Evolutionary conservation across 1,140 invertebrate genomes (phyloP).

Genomic region (Pseudomyrmex cubaensis): DNA sequence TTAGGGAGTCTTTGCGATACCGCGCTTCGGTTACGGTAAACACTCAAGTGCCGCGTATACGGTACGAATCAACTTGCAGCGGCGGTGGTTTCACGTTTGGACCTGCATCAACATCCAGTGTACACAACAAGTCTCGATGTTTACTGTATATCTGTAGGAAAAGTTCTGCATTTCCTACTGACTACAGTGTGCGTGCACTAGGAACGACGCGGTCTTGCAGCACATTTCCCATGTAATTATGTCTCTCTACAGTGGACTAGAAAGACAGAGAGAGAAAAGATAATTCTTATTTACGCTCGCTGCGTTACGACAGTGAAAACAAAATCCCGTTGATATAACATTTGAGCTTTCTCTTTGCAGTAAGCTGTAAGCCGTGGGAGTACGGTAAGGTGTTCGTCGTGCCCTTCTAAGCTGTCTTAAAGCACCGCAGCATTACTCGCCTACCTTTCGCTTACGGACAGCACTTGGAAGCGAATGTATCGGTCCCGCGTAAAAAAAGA

Average conservation of each 20-base stretch:
- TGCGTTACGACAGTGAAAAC: conserved; percentile 51
- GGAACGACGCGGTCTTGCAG: background rate
- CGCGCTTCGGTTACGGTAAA: conserved; percentile 53
- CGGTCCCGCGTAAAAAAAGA: conserved; percentile 55
- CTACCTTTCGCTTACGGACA: conserved; percentile 33
- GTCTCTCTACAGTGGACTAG: background rate
- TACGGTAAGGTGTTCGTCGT: conserved; percentile 58
- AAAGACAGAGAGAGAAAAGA: background rate
- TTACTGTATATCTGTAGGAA: conserved; percentile 36
- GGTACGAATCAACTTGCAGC: conserved; percentile 35
- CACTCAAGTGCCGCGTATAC: conserved; percentile 17
- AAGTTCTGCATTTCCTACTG: conserved; percentile 30
- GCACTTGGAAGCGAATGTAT: conserved; percentile 46
- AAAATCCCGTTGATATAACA: conserved; percentile 61
- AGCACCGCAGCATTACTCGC: conserved; percentile 53
- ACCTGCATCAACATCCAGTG: conserved; percentile 41
- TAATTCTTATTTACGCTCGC: conserved; percentile 58
- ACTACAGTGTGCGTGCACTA: background rate
- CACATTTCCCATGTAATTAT: too few species aligned
- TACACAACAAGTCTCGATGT: conserved; percentile 34
- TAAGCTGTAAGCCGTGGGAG: conserved; percentile 59
- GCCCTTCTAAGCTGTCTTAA: conserved; percentile 59
- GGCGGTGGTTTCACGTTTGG: conserved; percentile 10
- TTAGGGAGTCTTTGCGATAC: conserved; percentile 59
- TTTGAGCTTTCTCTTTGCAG: conserved; percentile 24